Percentiles rank a stretch among this genome's conserved stretches.
Conservation (phyloP, 2,797 vertebrate species). For the Manis pentadactyla region DNA sequence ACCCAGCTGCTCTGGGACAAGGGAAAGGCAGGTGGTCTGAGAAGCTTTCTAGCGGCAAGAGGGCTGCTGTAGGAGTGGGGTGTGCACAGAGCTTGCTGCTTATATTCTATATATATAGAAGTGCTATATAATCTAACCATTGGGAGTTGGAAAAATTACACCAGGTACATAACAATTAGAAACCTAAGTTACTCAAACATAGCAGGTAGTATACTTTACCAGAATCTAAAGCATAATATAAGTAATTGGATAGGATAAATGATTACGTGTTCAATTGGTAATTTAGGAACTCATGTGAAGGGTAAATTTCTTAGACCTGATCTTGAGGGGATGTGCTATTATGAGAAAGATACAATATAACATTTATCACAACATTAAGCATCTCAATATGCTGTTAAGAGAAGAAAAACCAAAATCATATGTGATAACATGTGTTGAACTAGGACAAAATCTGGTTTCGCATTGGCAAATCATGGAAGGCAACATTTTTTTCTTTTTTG, state of each 20-base stretch:
- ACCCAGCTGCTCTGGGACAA: too few relatives aligned
- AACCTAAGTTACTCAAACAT: not conserved
- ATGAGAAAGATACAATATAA: not conserved
- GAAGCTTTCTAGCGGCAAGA: too few relatives aligned
- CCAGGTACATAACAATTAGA: not conserved
- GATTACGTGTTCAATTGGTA: not conserved
- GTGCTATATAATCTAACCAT: not conserved
- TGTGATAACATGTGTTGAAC: not conserved
- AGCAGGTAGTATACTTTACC: not conserved
- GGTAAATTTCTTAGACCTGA: not conserved
- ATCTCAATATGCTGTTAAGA: not conserved
- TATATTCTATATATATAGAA: not conserved
- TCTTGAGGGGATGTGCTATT: not conserved
- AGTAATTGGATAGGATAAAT: not conserved
- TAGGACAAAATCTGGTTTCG: not conserved
- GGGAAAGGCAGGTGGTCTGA: too few relatives aligned
- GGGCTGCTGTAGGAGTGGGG: too few relatives aligned
- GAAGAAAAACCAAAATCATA: not conserved
- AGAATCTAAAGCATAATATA: not conserved
- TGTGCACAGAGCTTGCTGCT: too few relatives aligned
- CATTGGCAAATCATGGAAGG: constrained; percentile 5
- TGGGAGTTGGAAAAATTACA: constrained; percentile 9
- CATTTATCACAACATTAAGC: not conserved
- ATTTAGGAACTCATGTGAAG: constrained; percentile 9
- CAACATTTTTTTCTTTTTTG: not conserved